A percentile compares a stretch with the other conserved stretches of the same genome.
phyloP scores from a whole-genome alignment of 2,113 vertebrate species.

The Gasterosteus nipponicus region DNA sequence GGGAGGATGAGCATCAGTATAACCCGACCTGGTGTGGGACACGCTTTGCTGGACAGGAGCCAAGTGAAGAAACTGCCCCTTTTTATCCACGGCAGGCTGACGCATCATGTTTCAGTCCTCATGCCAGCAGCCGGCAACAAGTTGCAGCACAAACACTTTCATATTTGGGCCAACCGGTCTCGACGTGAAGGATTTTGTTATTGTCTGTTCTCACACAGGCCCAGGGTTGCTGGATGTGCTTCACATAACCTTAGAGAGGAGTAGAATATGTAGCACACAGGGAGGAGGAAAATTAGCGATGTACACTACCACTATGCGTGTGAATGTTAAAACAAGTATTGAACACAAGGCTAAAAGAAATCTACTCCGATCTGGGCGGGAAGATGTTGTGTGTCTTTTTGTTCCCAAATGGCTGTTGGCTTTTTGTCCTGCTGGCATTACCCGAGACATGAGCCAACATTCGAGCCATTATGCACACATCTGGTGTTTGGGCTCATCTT shows the following conservation, averaged over 20 bases:
- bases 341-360: background rate
- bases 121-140: conserved; percentile 4
- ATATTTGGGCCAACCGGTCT: background rate
- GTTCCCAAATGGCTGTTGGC: conserved; percentile 3
- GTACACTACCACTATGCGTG: background rate
- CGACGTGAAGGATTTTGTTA: conserved; percentile 10
- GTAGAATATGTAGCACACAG: background rate
- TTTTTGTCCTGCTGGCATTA: background rate
- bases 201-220: background rate
- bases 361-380: too few relatives aligned
- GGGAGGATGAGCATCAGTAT: background rate
- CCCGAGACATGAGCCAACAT: background rate
- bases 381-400: background rate
- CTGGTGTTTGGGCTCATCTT: conserved; percentile 30
- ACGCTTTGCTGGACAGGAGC: background rate
- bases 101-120: background rate
- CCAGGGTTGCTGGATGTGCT: background rate
- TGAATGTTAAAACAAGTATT: background rate
- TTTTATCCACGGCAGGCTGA: background rate
- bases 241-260: background rate
- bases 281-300: background rate
- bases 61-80: background rate
- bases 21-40: background rate
- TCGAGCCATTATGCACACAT: conserved; percentile 16
- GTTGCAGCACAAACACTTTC: conserved; percentile 5